phyloP scores from a whole-genome alignment of 2,888 invertebrate genomes.

The Magallana nippona region DNA sequence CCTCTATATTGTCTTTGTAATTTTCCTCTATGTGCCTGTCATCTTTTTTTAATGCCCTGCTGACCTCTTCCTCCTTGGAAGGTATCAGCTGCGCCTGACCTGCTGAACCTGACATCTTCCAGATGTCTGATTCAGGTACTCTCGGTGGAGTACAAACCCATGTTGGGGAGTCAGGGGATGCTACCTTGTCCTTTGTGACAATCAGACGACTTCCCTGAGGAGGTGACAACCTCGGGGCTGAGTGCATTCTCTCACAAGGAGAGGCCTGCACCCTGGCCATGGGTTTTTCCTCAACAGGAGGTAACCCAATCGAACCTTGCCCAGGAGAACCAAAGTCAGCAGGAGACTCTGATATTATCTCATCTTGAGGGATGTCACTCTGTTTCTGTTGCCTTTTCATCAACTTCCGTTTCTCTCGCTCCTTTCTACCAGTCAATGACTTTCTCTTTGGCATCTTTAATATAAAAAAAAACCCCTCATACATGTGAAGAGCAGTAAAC shows the following conservation, averaged over 20 bases:
- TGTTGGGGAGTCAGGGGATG: conserved; percentile 32
- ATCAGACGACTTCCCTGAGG: conserved; percentile 12
- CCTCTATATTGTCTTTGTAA: background rate
- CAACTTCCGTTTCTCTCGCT: no score
- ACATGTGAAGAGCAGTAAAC: no score
- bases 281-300: conserved; percentile 15
- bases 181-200: conserved; percentile 9
- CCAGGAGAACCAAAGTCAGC: background rate
- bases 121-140: conserved; percentile 22
- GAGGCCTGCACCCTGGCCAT: conserved; percentile 34
- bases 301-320: background rate
- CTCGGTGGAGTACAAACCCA: conserved; percentile 24
- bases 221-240: conserved; percentile 7
- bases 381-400: background rate
- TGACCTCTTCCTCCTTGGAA: background rate
- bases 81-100: conserved; percentile 36
- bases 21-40: background rate
- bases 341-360: no score
- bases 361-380: no score
- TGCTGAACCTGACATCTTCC: conserved; percentile 34
- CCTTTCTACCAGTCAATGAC: no score
- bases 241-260: conserved; percentile 28
- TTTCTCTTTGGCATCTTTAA: no score
- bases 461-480: no score
- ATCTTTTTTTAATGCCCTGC: conserved; percentile 10